Evolutionary conservation across 2,113 vertebrate species (phyloP), one percentile per base, ranked within the genome.

Genomic region (Podiceps cristatus): DNA sequence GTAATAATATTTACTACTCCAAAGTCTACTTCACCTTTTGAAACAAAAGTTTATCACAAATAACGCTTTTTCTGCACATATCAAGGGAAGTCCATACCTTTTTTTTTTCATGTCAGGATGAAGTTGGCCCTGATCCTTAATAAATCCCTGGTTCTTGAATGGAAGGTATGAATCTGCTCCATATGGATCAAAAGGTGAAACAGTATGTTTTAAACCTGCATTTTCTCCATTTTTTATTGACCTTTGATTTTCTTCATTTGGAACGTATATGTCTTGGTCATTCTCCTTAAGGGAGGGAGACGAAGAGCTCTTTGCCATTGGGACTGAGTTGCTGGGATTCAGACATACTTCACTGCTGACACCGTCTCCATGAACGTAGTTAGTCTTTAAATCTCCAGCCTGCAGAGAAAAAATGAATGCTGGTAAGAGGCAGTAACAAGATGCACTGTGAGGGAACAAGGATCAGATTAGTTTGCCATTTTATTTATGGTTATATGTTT

Each of bases 301-400:
- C 0, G 83, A 96, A 47, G 78, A 81, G 68, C 63, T 97, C 92
- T 96, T 95, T 23, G 97, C 55, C 56, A 93, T 90, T 0, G 10
- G 23, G 7, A 79, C 7, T 49, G 97, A 93, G 49, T 31, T 91
- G n/a, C 56, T 62, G 16, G 89, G 55, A 67, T 98, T 98, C 31
- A 98, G 97, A 74, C 77, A 96, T 47, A 80, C 96, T 91, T 97
- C 95, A 53, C 75, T 62, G 9, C 98, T 98, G 80, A 98, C 95
- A 37, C 97, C 98, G 10, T 97, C 86, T 79, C 98, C 49, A 28
- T 89, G 86, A 83, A 83, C 31, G 13, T 66, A 97, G 87, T 92
- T 97, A 50, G 95, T 85, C 86, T 98, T 97, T 50, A 94, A 87
- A 74, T 98, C 98, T 53, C 86, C 98, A 66, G 80, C 96, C 99